Percentiles rank a stretch among this genome's conserved stretches.
Conservation (phyloP, 1,140 invertebrate species). For the Parapsyche elsis region DNA sequence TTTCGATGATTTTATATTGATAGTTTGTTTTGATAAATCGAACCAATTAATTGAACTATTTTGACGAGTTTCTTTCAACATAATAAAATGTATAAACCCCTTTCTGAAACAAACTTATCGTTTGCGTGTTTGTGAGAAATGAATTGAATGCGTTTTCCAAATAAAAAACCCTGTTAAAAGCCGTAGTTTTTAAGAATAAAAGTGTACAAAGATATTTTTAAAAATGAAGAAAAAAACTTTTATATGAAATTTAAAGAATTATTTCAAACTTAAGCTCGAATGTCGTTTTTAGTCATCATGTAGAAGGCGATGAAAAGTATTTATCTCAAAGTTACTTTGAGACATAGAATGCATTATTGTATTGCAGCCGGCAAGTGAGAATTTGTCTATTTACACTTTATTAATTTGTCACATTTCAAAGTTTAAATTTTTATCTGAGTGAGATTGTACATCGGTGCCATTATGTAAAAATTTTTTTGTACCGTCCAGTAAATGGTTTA, state of each 20-base stretch:
- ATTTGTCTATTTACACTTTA: not conserved
- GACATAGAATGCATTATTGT: no score
- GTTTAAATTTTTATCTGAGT: not conserved
- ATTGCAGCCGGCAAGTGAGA: no score
- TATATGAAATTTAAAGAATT: slow-evolving; percentile 52
- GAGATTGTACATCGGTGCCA: slow-evolving; percentile 4
- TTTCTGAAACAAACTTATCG: not conserved
- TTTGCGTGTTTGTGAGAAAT: slow-evolving; percentile 14
- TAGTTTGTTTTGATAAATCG: not conserved
- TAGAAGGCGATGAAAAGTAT: not conserved
- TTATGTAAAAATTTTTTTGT: slow-evolving; percentile 27
- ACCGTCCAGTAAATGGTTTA: slow-evolving; percentile 26
- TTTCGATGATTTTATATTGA: slow-evolving; percentile 30
- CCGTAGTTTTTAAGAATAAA: slow-evolving; percentile 54
- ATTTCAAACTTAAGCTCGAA: slow-evolving; percentile 41
- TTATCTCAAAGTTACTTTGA: not conserved
- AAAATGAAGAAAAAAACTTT: slow-evolving; percentile 53
- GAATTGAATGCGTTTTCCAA: slow-evolving; percentile 28
- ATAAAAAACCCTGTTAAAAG: slow-evolving; percentile 48
- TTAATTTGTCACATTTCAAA: not conserved
- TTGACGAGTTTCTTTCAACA: not conserved
- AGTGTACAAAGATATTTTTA: slow-evolving; percentile 57
- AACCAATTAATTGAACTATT: not conserved
- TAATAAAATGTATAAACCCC: not conserved
- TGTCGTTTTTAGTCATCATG: slow-evolving; percentile 21